Conservation (phyloP, 1,140 invertebrate genomes). For the Theocolax elegans region DNA sequence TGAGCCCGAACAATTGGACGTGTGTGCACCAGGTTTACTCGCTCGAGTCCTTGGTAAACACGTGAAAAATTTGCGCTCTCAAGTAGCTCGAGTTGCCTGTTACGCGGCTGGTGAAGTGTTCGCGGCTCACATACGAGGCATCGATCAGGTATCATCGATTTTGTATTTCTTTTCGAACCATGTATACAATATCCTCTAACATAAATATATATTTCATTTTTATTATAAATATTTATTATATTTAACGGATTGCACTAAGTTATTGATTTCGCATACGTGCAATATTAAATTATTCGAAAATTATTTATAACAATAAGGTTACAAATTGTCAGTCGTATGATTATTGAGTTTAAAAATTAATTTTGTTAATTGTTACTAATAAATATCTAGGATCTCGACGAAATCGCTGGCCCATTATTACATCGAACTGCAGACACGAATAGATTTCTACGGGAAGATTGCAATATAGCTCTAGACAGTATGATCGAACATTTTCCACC, state of each 20-base stretch:
- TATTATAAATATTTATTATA: no score
- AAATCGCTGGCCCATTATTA: constrained; percentile 81
- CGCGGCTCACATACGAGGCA: constrained; percentile 72
- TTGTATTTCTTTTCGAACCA: no score
- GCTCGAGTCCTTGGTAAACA: constrained; percentile 80
- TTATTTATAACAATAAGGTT: no score
- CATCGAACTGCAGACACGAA: constrained; percentile 93
- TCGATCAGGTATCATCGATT: constrained; percentile 76
- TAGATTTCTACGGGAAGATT: constrained; percentile 89
- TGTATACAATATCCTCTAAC: no score
- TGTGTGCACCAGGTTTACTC: constrained; percentile 71
- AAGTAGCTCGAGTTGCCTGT: constrained; percentile 89
- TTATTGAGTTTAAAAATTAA: no score
- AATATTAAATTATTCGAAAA: no score
- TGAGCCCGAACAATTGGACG: constrained; percentile 74
- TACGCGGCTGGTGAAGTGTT: constrained; percentile 83
- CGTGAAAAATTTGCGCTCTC: constrained; percentile 87
- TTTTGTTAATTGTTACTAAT: no score
- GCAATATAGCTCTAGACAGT: constrained; percentile 81
- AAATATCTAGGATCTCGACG: constrained; percentile 80
- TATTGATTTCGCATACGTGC: no score
- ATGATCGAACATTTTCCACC: constrained; percentile 80
- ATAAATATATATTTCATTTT: no score
- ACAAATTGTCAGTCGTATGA: no score
- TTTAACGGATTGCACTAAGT: no score